Conservation (phyloP, 2,888 invertebrate genomes). For the Hesperia comma region DNA sequence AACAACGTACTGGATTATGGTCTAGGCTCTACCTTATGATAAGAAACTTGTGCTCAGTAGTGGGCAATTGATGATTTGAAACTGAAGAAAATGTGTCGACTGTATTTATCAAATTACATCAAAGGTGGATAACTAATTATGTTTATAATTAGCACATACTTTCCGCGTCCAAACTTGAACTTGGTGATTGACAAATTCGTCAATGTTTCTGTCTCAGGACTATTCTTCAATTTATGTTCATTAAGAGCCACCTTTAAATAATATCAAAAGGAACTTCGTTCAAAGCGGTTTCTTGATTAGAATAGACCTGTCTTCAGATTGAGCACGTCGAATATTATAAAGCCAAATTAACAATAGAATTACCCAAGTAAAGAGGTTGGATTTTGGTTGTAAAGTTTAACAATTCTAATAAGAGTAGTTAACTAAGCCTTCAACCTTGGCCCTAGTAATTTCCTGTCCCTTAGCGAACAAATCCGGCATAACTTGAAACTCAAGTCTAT, state of each 20-base stretch:
- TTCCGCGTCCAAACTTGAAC: background rate
- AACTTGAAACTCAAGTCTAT: slow-evolving; percentile 28
- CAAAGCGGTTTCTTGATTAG: slow-evolving; percentile 22
- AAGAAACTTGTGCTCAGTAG: too few relatives aligned
- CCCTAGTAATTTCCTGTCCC: slow-evolving; percentile 43
- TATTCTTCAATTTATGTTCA: slow-evolving; percentile 30
- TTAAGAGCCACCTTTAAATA: slow-evolving; percentile 27
- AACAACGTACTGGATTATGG: too few relatives aligned
- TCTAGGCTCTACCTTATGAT: too few relatives aligned
- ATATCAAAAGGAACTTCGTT: slow-evolving; percentile 29
- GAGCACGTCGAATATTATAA: slow-evolving; percentile 31
- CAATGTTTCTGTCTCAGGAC: slow-evolving; percentile 4
- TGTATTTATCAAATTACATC: too few relatives aligned
- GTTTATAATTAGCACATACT: too few relatives aligned
- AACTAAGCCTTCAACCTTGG: slow-evolving; percentile 39
- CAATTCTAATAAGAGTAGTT: slow-evolving; percentile 41
- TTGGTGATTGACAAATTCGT: slow-evolving; percentile 2
- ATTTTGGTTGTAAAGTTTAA: slow-evolving; percentile 40
- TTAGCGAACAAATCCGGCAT: slow-evolving; percentile 37
- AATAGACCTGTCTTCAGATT: slow-evolving; percentile 9
- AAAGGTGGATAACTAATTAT: too few relatives aligned
- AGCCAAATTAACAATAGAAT: slow-evolving; percentile 35
- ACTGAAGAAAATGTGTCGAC: too few relatives aligned
- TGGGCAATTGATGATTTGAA: too few relatives aligned
- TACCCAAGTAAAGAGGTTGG: slow-evolving; percentile 30